Evolutionary conservation across 2,797 vertebrate genomes (phyloP), one percentile per base, ranked within the genome.

Genomic region (Scarus forsteni): DNA sequence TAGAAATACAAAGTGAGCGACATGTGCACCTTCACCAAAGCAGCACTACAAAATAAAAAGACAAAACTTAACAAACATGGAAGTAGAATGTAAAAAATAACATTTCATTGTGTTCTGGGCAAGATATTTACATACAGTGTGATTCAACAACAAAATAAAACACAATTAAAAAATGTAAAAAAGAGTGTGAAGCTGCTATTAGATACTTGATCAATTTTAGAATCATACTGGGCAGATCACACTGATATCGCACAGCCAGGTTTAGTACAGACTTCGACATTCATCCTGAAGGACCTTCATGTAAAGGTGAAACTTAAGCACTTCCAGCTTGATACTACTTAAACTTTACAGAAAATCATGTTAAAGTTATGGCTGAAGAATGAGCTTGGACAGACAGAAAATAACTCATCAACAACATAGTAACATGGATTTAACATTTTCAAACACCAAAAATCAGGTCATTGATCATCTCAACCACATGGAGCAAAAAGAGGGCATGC

Each of bases 131-230:
- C 63, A 88, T 50, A 56, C 15, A 1, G 15, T 59, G 60, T 16
- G 46, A 56, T 56, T 58, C 55, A 64, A 72, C 60, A 49, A 48
- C 4, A 71, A 40, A 44, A 13, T 44, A 18, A 57, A 70, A 38
- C 11, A n/a, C 49, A 49, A 71, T 70, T 78, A 77, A 75, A 10
- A 19, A 50, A 11, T 2, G 4, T 7, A 15, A 14, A 14, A 14
- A 15, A 14, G 6, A n/a, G 49, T 84, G 13, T 52, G 46, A 82
- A 92, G 93, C 91, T 93, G 92, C 92, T 92, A 89, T 89, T 90
- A 90, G 89, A 92, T 68, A 83, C 90, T 92, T 86, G 51, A 64
- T 75, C 77, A 62, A 73, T 67, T 45, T 52, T 19, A 77, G 72
- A 59, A 77, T 57, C 80, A 67, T 52, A 58, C 62, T 46, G 70